Evolutionary conservation across 2,797 vertebrate species (phyloP), one percentile per base, ranked within the genome.

Genomic region (Thaleichthys pacificus): DNA sequence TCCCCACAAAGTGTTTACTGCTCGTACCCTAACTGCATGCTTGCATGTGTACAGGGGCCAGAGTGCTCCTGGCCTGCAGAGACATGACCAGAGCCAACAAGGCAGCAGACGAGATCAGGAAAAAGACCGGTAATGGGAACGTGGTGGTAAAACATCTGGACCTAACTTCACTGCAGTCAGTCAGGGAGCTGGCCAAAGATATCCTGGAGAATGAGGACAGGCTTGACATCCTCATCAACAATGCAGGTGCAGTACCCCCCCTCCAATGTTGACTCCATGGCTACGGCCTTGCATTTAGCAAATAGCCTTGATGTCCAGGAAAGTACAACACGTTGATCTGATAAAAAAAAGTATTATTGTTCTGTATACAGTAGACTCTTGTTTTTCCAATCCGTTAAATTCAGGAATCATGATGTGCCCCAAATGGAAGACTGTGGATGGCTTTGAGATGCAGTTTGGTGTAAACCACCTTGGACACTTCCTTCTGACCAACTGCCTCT

Each of bases 221-320:
- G n/a, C 75, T 93, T 79, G 91, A 93, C 74, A 86, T 93, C 57
- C 91, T 93, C 19, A 92, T 93, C 73, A 93, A 93, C 80, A 93
- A 93, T n/a, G 92, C 91, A 80, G 91, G 91, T 92, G 64, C 67
- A 62, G 49, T 51, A 8, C n/a, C 28, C 28, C 28, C 28, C 28
- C 2, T n/a, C 24, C 24, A 30, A 30, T 30, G 28, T 30, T 30
- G 28, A 30, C 3, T 30, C 28, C 28, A 30, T 30, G 28, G 28
- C 28, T 30, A 30, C 4, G 3, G 28, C 28, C 28, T 30, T 30
- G 28, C 17, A 9, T 57, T 35, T 6, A 12, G 58, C 22, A 21
- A 51, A 51, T 3, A 51, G 49, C 49, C 49, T 51, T 51, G 49
- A 51, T 51, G 15, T 17, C 49, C 49, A 51, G 12, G 17, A 51